Evolutionary conservation across 2,113 vertebrate species (phyloP).

Genomic region (Chamaetylas fuelleborni): DNA sequence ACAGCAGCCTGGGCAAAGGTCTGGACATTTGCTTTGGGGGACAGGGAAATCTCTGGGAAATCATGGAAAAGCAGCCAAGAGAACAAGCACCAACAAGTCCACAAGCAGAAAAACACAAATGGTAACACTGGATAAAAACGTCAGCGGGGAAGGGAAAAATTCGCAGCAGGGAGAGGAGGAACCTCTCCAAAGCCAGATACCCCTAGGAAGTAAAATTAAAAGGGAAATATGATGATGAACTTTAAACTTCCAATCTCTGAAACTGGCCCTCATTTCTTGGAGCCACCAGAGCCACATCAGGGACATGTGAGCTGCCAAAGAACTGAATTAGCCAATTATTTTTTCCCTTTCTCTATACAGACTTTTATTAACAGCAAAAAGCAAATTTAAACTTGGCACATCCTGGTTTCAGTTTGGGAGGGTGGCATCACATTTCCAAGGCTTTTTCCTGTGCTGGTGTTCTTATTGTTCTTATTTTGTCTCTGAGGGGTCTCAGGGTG

Average conservation of each 20-base stretch:
- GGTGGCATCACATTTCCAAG: background rate
- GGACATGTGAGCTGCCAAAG: background rate
- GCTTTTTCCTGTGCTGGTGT: background rate
- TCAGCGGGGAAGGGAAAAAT: background rate
- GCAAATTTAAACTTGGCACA: background rate
- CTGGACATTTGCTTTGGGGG: background rate
- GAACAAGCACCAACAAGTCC: background rate
- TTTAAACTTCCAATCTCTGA: background rate
- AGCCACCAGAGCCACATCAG: background rate
- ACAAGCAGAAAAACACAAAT: background rate
- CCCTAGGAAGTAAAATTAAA: background rate
- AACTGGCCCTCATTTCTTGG: background rate
- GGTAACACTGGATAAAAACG: background rate
- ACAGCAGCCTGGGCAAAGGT: background rate
- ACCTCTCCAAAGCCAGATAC: background rate
- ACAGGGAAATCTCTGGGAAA: background rate
- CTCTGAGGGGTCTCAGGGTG: background rate
- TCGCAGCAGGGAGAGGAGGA: background rate
- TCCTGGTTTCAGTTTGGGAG: background rate
- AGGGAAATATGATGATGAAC: background rate
- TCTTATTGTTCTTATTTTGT: background rate
- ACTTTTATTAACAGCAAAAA: background rate
- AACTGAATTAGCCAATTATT: background rate
- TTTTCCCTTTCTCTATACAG: fast-evolving
- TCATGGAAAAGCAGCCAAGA: background rate